Conservation (phyloP, 2,888 invertebrate genomes). For the Bombylius discolor region DNA sequence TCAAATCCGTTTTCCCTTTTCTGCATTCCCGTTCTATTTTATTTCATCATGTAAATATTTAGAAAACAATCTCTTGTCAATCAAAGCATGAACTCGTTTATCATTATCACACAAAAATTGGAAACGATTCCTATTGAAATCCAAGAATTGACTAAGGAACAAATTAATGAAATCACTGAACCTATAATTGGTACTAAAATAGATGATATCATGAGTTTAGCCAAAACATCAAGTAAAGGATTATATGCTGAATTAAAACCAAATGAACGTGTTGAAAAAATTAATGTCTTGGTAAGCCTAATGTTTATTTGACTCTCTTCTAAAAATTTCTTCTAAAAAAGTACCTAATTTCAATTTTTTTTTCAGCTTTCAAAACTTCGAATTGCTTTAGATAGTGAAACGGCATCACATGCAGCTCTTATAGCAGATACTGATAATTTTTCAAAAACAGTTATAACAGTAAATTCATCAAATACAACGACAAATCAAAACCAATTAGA, state of each 20-base stretch:
- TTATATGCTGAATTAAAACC: slow-evolving; percentile 60
- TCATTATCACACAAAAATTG: slow-evolving; percentile 27
- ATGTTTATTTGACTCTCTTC: not conserved
- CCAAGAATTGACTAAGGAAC: slow-evolving; percentile 24
- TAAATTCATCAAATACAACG: slow-evolving; percentile 4
- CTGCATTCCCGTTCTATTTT: too few species aligned
- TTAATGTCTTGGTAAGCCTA: slow-evolving; percentile 66
- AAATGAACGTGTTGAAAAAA: slow-evolving; percentile 57
- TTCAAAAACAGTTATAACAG: slow-evolving; percentile 15
- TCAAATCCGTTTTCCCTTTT: too few species aligned
- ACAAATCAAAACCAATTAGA: not conserved
- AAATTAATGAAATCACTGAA: slow-evolving; percentile 28
- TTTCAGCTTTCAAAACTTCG: slow-evolving; percentile 60
- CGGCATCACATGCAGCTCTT: slow-evolving; percentile 38
- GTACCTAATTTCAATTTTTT: not conserved
- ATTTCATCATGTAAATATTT: not conserved
- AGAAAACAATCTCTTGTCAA: slow-evolving; percentile 51
- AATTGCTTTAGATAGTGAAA: slow-evolving; percentile 59
- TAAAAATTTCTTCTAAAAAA: not conserved
- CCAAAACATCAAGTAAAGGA: slow-evolving; percentile 74
- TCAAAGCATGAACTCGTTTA: slow-evolving; percentile 44
- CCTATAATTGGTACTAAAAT: slow-evolving; percentile 38
- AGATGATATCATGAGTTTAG: slow-evolving; percentile 75
- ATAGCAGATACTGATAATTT: slow-evolving; percentile 19
- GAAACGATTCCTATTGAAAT: slow-evolving; percentile 27